These are phyloP conservation scores for Tetramorium bicarinatum DNA, from an alignment of 2,888 invertebrate genomes.

Conservation along the genomic window DNA sequence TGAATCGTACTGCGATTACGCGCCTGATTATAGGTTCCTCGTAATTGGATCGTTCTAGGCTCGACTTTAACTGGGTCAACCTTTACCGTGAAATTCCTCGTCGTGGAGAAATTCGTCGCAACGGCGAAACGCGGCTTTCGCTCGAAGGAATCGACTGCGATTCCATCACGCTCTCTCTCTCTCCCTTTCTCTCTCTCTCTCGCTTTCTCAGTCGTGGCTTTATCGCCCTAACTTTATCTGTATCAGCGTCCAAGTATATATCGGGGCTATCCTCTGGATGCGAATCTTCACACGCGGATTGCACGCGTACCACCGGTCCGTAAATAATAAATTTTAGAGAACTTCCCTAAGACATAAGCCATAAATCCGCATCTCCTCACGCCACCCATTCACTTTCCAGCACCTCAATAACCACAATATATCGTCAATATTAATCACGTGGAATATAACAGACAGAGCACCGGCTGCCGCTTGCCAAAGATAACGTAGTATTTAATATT, in stretches of 20 bases:
- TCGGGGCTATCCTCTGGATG: not conserved
- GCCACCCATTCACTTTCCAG: constrained; percentile 5
- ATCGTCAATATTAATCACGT: constrained; percentile 68
- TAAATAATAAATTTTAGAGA: constrained; percentile 47
- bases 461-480: constrained; percentile 56
- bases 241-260: not conserved
- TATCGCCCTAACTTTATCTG: constrained; percentile 1
- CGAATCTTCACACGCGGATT: constrained; percentile 14
- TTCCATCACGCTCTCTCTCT: not conserved
- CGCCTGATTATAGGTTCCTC: constrained; percentile 27
- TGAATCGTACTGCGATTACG: constrained; percentile 31
- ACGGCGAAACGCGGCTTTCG: constrained; percentile 17
- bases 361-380: constrained; percentile 40
- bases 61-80: constrained; percentile 4
- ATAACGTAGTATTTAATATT: constrained; percentile 60
- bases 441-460: constrained; percentile 52
- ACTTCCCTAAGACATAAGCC: constrained; percentile 15
- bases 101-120: not conserved
- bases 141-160: not conserved
- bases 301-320: constrained; percentile 19
- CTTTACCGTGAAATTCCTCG: not conserved
- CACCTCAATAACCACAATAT: constrained; percentile 55
- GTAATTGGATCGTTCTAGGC: constrained; percentile 44
- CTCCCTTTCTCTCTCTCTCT: not conserved
- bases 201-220: not conserved